phyloP scores from a whole-genome alignment of 2,113 vertebrate genomes.

The Neodon shergylaensis region DNA sequence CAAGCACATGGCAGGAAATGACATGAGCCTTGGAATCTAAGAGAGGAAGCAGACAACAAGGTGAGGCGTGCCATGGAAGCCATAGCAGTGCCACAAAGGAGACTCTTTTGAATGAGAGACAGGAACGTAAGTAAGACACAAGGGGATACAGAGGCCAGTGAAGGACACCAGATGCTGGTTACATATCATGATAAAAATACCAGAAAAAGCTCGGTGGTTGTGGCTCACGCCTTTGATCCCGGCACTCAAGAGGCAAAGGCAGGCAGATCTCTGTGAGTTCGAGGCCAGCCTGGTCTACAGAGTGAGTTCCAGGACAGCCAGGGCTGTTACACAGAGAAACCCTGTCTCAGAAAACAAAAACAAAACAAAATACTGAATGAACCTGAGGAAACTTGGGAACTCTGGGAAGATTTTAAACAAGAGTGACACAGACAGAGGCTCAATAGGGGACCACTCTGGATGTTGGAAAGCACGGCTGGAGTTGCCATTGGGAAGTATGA shows the following conservation, averaged over 20 bases:
- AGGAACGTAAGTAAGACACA: background rate
- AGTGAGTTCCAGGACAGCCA: no score
- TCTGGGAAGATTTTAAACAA: background rate
- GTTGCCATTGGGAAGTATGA: background rate
- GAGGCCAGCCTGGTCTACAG: no score
- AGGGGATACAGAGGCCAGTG: background rate
- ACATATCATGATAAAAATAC: background rate
- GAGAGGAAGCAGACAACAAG: background rate
- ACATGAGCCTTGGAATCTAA: background rate
- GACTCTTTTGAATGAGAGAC: no score
- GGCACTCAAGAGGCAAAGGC: no score
- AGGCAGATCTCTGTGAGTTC: no score
- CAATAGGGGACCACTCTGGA: background rate
- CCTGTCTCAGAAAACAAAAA: no score
- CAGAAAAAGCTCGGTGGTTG: no score
- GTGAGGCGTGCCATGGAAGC: background rate
- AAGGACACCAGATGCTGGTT: background rate
- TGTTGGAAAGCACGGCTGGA: background rate
- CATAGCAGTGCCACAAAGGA: background rate
- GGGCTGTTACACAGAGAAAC: no score
- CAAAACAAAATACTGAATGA: background rate
- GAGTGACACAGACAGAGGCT: background rate
- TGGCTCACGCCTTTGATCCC: no score
- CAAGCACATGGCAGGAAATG: background rate
- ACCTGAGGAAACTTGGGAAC: background rate